Evolutionary conservation across 2,113 vertebrate species (phyloP).

Genomic region (Acrocephalus kingi): DNA sequence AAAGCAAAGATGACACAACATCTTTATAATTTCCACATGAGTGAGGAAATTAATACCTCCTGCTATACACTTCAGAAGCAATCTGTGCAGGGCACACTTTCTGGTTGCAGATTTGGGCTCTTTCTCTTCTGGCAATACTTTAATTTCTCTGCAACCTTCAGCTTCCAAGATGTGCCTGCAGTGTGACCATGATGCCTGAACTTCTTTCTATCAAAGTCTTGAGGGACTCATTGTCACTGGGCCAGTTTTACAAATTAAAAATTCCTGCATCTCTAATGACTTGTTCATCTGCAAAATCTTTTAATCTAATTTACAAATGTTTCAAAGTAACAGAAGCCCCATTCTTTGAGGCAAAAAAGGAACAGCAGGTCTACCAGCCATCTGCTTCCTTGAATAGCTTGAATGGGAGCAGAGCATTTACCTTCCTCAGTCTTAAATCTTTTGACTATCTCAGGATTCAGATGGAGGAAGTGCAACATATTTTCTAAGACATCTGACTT

Average conservation of each 20-base stretch:
- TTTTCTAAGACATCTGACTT: not conserved
- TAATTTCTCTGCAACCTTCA: not conserved
- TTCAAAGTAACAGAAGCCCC: constrained; percentile 23
- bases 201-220: not conserved
- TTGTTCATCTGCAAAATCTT: constrained; percentile 36
- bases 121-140: not conserved
- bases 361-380: constrained; percentile 34
- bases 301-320: constrained; percentile 45
- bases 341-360: constrained; percentile 6
- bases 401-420: not conserved
- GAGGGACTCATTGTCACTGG: constrained; percentile 33
- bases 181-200: not conserved
- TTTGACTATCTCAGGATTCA: not conserved
- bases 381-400: not conserved
- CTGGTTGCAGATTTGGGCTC: constrained; percentile 13
- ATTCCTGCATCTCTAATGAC: constrained; percentile 54
- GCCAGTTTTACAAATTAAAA: constrained; percentile 62
- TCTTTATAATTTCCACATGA: constrained; percentile 40
- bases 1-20: not conserved
- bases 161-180: constrained; percentile 25
- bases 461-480: not conserved
- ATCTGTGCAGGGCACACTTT: constrained; percentile 20
- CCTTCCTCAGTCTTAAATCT: not conserved
- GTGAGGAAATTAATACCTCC: constrained; percentile 1
- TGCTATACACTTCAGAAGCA: not conserved